Conservation (phyloP, 2,797 vertebrate species). For the Silurus lanzhouensis region DNA sequence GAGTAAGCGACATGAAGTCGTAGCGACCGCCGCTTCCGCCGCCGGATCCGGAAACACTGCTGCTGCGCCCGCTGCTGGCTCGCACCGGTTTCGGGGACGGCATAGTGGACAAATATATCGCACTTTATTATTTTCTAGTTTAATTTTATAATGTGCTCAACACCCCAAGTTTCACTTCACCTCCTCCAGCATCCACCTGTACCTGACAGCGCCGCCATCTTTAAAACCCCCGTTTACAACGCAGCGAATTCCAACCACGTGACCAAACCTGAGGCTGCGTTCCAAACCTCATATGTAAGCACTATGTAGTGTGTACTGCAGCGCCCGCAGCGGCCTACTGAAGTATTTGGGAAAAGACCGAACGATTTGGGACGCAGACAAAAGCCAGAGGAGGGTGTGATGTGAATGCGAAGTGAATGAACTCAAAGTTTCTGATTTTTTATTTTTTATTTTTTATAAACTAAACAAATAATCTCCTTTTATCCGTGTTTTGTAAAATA, state of each 20-base stretch:
- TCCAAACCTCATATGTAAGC: background rate
- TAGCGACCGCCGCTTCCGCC: slow-evolving; percentile 71
- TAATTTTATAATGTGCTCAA: background rate
- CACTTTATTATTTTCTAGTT: background rate
- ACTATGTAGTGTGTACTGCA: background rate
- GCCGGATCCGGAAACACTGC: slow-evolving; percentile 58
- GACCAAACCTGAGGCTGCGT: slow-evolving; percentile 1
- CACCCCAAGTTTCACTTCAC: slow-evolving; percentile 53
- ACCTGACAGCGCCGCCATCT: slow-evolving; percentile 64
- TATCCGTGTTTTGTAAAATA: background rate
- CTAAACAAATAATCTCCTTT: background rate
- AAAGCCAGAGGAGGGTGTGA: background rate
- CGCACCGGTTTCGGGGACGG: slow-evolving; percentile 30
- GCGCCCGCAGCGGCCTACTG: too few relatives aligned
- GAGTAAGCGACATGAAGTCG: slow-evolving; percentile 82
- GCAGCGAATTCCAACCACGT: slow-evolving; percentile 7
- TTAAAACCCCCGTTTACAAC: slow-evolving; percentile 54
- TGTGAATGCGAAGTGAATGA: background rate
- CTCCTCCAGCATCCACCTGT: slow-evolving; percentile 54
- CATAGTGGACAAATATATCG: background rate
- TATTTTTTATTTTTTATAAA: background rate
- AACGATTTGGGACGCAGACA: background rate
- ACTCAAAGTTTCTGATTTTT: too few relatives aligned
- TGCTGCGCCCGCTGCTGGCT: slow-evolving; percentile 7
- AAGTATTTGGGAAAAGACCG: background rate